phyloP scores from a whole-genome alignment of 2,888 invertebrate genomes.

The Pandemis cinnamomeana region DNA sequence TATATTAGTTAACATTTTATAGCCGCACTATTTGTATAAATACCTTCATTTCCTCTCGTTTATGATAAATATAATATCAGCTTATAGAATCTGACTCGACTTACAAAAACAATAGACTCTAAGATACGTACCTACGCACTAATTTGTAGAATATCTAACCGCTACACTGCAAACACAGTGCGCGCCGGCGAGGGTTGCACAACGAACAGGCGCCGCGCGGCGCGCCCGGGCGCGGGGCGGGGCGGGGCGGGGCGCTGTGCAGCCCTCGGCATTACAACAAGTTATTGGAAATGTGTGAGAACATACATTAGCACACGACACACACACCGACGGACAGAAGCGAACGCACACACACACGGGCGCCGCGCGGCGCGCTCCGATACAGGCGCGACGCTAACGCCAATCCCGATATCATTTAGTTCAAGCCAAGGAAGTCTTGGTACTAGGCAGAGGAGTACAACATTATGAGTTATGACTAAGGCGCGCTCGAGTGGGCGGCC shows the following conservation, averaged over 20 bases:
- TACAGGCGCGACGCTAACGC: slow-evolving; percentile 13
- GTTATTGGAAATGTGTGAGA: slow-evolving; percentile 13
- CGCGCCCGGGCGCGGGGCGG: neutral
- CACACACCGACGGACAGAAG: slow-evolving; percentile 47
- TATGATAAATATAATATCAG: slow-evolving; percentile 37
- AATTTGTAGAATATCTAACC: slow-evolving; percentile 25
- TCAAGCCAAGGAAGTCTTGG: neutral
- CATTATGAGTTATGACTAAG: slow-evolving; percentile 20
- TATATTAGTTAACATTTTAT: slow-evolving; percentile 39
- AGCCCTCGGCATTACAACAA: neutral
- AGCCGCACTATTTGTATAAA: slow-evolving; percentile 35
- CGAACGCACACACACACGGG: slow-evolving; percentile 44
- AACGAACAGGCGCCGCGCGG: neutral
- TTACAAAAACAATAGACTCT: slow-evolving; percentile 34
- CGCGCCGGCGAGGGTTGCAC: neutral
- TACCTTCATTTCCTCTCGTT: slow-evolving; percentile 17
- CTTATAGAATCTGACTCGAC: slow-evolving; percentile 37
- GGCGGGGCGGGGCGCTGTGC: neutral
- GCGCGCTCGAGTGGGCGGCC: slow-evolving; percentile 14
- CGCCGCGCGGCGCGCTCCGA: slow-evolving; percentile 33
- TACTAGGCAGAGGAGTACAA: neutral
- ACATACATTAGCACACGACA: slow-evolving; percentile 48
- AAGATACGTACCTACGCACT: slow-evolving; percentile 27
- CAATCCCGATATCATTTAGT: neutral
- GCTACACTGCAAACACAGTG: neutral